phyloP scores from a whole-genome alignment of 1,140 invertebrate species.

The Diabrotica undecimpunctata region DNA sequence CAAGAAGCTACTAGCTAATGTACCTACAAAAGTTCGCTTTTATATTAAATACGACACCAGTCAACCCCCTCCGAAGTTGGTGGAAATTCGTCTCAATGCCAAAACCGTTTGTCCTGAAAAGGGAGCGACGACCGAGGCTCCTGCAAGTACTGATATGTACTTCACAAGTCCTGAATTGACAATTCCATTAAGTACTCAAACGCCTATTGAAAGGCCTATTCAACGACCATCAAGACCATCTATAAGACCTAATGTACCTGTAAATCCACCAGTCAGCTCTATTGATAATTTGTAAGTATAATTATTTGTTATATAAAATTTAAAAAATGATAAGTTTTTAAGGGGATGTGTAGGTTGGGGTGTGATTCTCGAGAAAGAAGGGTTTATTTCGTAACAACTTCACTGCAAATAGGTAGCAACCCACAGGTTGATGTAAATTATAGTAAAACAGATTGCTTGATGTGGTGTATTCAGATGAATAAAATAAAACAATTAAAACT shows the following conservation, averaged over 20 bases:
- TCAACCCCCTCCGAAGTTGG: slow-evolving; percentile 34
- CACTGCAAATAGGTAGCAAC: too few species aligned
- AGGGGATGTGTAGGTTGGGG: too few species aligned
- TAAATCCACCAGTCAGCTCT: too few species aligned
- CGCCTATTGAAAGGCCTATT: background rate
- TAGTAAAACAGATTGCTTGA: too few species aligned
- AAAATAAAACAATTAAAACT: too few species aligned
- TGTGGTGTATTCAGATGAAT: too few species aligned
- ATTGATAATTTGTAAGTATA: slow-evolving; percentile 10
- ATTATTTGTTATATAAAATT: background rate
- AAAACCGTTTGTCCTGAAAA: slow-evolving; percentile 39
- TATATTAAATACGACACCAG: slow-evolving; percentile 41
- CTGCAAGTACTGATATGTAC: slow-evolving; percentile 24
- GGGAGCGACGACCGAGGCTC: slow-evolving; percentile 27
- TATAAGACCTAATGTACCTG: background rate
- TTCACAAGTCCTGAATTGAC: slow-evolving; percentile 26
- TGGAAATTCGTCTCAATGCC: slow-evolving; percentile 38
- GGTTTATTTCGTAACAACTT: too few species aligned
- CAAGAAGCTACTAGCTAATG: slow-evolving; percentile 35
- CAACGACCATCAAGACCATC: background rate
- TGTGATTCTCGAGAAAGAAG: too few species aligned
- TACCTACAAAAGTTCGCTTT: slow-evolving; percentile 38
- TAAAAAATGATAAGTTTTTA: too few species aligned
- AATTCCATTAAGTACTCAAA: slow-evolving; percentile 1
- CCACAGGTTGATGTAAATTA: too few species aligned